Evolutionary conservation across 2,888 invertebrate genomes (phyloP), one percentile per base, ranked within the genome.

Genomic region (Eretmocerus hayati): DNA sequence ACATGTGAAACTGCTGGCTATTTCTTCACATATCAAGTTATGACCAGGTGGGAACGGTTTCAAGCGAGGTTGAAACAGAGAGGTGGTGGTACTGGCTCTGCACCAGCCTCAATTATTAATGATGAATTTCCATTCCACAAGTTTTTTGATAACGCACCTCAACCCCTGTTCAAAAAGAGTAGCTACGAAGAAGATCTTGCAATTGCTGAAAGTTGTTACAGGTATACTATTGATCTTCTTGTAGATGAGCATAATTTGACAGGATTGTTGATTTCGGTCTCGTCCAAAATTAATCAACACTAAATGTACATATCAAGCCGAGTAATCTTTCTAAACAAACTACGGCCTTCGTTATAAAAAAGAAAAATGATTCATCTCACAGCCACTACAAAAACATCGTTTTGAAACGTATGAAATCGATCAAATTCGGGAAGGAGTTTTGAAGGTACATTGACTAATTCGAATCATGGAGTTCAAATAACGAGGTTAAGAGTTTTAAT

Each of bases 1-100:
- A 96, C 97, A 0, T 99, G 99, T 71, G 99, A 99, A 75, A 94
- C 97, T 1, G 97, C 99, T 2, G 93, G 94, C 8, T 91, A 99
- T 73, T 99, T 99, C 74, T 96, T 89, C 72, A 81, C 96, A 40
- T 95, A 96, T 71, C 94, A 96, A 73, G 78, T 94, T 43, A 74
- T 90, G 52, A 87, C 94, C 0, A 78, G 93, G 45, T 97, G 96
- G 96, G 90, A 94, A 63, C 83, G 88, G 59, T 99, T 90, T 72
- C 76, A 84, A 48, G 73, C 78, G 53, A 75, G 78, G 58, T 75
- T 84, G 2, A 78, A 79, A 55, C 76, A 78, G 36, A 71, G 74
- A 46, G 69, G 63, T 49, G 71, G 65, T 50, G 71, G 70, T 58
- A 66, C 51, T 31, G 54, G 59, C 44, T 46, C 56, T 43, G 56